A percentile compares a stretch with the other conserved stretches of the same genome.
Evolutionary conservation across 2,113 vertebrate species (phyloP).

Genomic region (Dipodomys merriami): DNA sequence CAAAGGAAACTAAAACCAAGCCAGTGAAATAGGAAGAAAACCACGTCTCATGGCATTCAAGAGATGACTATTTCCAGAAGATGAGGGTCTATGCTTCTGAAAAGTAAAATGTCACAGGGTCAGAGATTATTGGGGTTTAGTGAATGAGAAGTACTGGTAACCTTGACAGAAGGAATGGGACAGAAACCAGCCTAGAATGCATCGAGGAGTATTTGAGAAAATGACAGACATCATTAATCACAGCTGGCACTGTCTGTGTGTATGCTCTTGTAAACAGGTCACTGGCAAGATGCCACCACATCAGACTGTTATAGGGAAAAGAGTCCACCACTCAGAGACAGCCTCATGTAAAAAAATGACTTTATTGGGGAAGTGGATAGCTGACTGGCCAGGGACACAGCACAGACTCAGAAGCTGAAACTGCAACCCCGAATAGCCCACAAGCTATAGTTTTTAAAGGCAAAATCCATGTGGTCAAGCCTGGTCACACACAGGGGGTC

Average conservation of each 20-base stretch:
- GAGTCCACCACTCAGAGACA: no score
- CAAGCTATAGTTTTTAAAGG: no score
- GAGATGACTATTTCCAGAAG: not conserved
- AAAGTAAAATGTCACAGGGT: not conserved
- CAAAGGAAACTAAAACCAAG: not conserved
- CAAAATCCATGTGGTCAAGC: no score
- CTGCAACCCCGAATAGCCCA: no score
- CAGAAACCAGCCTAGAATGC: not conserved
- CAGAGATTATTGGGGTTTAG: not conserved
- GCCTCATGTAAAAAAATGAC: no score
- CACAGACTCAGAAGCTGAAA: no score
- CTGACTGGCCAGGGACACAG: no score
- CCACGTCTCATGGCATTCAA: not conserved
- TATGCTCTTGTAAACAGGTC: not conserved
- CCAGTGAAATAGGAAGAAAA: not conserved
- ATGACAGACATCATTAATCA: not conserved
- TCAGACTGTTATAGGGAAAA: not conserved
- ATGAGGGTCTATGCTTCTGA: not conserved
- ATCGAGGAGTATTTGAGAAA: constrained; percentile 19
- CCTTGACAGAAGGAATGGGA: not conserved
- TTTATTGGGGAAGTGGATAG: no score
- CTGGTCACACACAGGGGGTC: no score
- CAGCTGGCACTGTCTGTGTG: not conserved
- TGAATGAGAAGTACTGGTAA: not conserved
- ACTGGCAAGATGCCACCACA: not conserved